Evolutionary conservation across 2,888 invertebrate genomes (phyloP), one percentile per base, ranked within the genome.

Genomic region (Notocelia uddmanniana): DNA sequence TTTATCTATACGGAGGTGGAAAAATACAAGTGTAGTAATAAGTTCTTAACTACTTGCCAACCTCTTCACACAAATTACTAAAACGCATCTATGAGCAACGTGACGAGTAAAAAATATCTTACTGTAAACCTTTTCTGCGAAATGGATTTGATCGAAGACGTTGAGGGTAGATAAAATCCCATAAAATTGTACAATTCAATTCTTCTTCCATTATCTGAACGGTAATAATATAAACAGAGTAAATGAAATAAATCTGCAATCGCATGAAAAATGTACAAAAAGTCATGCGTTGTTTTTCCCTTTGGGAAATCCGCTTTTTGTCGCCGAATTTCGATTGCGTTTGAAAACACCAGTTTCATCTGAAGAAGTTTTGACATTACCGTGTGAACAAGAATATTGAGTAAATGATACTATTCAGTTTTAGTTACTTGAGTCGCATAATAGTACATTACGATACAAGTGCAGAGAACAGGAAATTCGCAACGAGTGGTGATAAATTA

Each of bases 171-270:
- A 62, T 50, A 19, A 37, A 64, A 69, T 63, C 48, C 23, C 15
- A 34, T 55, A 23, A 63, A 57, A 21, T 54, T 19, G 8, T 57
- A 55, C 48, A 63, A 57, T 63, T 34, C 23, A n/a, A 23, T 50
- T 63, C 11, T 55, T 48, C 31, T 55, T 60, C 68, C 26, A 18
- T 63, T 55, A 55, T 63, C 8, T n/a, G 26, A 37, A 50, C 18
- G 23, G 62, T 62, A 48, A 62, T 69, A 69, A 63, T 57, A 57
- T 31, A 60, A 13, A 13, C 21, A 26, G 55, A 69, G 34, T 2
- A 64, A 69, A 69, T 50, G 26, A 26, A 57, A 69, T 58, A 23
- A 64, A 54, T 57, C 13, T 31, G 19, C 21, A 11, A 48, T 54
- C 15, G 52, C 41, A 31, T 69, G 8, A n/a, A 34, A 50, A 31